These are phyloP conservation scores for Hydractinia echinata DNA, from an alignment of 30 jellyfish, hydroid and myxozoan genomes.

Conservation along the genomic window DNA sequence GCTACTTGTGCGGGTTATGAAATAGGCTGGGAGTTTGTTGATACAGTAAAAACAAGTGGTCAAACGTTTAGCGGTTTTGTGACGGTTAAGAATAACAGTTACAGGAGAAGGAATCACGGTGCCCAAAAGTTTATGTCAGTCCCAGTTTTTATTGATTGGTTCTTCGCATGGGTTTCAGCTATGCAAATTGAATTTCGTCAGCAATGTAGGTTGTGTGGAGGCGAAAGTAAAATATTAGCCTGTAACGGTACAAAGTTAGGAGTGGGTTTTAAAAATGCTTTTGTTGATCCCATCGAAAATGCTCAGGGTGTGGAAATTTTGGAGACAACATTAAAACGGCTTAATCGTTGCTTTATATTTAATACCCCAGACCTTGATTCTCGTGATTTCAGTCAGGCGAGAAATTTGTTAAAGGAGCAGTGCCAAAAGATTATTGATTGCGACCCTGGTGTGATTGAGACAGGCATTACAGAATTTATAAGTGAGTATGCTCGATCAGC, in stretches of 20 bases:
- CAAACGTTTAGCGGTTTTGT: slow-evolving; percentile 8
- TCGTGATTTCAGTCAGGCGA: no score
- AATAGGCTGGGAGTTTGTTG: slow-evolving; percentile 18
- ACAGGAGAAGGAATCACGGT: slow-evolving; percentile 1
- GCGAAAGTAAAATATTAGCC: not conserved
- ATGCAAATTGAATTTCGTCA: slow-evolving; percentile 18
- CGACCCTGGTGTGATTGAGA: no score
- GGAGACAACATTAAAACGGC: slow-evolving; percentile 1
- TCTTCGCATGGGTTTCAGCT: slow-evolving; percentile 6
- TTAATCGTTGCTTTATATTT: slow-evolving; percentile 8
- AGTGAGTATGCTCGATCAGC: no score
- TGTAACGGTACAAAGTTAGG: slow-evolving; percentile 8
- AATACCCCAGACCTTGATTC: no score
- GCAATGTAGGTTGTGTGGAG: slow-evolving; percentile 10
- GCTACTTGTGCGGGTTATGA: slow-evolving; percentile 11
- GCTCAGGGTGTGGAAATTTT: not conserved
- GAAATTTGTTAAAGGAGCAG: no score
- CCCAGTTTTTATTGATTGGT: slow-evolving; percentile 13
- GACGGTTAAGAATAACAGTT: not conserved
- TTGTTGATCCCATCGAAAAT: slow-evolving; percentile 8
- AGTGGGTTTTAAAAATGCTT: slow-evolving; percentile 8
- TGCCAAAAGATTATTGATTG: no score
- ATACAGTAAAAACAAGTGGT: not conserved
- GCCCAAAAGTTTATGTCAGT: slow-evolving; percentile 8
- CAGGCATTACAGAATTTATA: no score